Percentiles rank a stretch among this genome's conserved stretches.
phyloP scores from a whole-genome alignment of 2,113 vertebrate genomes.

The Phylloscopus trochilus region DNA sequence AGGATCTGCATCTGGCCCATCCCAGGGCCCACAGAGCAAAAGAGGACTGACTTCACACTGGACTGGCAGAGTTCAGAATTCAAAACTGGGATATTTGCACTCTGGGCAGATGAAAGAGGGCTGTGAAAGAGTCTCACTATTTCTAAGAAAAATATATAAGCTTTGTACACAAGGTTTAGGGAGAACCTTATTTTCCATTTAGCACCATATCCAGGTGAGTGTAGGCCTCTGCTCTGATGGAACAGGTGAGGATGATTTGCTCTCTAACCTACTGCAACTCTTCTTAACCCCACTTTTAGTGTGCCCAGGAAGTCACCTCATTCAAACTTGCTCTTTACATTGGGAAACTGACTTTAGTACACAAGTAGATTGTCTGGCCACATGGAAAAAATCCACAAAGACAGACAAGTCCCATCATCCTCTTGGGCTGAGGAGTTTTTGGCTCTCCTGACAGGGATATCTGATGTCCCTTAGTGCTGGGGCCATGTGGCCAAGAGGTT shows the following conservation, averaged over 20 bases:
- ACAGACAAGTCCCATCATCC: background rate
- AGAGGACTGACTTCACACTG: background rate
- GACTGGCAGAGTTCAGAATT: background rate
- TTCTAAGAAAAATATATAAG: background rate
- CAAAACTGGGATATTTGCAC: background rate
- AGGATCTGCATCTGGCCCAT: background rate
- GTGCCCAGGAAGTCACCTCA: too few relatives aligned
- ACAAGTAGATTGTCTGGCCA: background rate
- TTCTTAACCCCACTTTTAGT: background rate
- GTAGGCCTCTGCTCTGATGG: background rate
- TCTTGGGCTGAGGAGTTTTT: background rate
- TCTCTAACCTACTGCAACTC: rapidly evolving
- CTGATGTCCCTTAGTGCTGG: background rate
- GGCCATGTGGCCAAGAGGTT: background rate
- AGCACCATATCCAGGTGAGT: background rate
- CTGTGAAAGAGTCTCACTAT: background rate
- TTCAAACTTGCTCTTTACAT: background rate
- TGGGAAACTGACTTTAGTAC: background rate
- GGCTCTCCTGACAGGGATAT: background rate
- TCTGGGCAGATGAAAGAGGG: background rate
- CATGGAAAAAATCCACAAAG: background rate
- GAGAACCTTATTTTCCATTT: background rate
- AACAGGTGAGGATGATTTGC: too few relatives aligned
- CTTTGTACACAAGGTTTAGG: background rate
- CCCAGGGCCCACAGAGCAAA: background rate